These are phyloP conservation scores for Pollenia labialis DNA, from an alignment of 2,888 invertebrate species.

Conservation along the genomic window DNA sequence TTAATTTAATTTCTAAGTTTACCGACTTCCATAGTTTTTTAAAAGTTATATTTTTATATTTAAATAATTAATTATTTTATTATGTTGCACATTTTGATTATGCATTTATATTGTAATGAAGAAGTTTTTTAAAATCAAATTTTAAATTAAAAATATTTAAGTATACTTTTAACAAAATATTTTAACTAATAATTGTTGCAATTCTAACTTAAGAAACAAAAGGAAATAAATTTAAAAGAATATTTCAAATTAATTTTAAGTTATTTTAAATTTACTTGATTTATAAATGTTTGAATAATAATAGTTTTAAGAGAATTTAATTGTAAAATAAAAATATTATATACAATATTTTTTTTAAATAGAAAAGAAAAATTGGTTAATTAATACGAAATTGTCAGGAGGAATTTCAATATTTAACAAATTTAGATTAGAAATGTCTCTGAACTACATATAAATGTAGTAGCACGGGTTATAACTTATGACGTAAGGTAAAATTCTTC, in stretches of 20 bases:
- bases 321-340: conserved; percentile 59
- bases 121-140: conserved; percentile 48
- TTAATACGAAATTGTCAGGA: not conserved
- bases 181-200: conserved; percentile 66
- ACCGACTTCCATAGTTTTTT: conserved; percentile 64
- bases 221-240: conserved; percentile 9
- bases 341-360: conserved; percentile 31
- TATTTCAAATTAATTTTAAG: conserved; percentile 38
- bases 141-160: conserved; percentile 46
- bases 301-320: conserved; percentile 35
- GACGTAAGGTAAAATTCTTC: too few species aligned
- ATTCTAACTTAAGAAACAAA: conserved; percentile 55
- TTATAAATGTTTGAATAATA: conserved; percentile 33
- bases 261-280: conserved; percentile 28
- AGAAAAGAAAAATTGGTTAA: not conserved
- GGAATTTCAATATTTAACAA: too few species aligned
- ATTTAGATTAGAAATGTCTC: too few species aligned
- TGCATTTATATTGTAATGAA: conserved; percentile 66
- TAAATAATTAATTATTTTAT: conserved; percentile 35
- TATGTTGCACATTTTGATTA: conserved; percentile 69
- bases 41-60: conserved; percentile 19
- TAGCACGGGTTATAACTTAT: too few species aligned
- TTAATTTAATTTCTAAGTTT: conserved; percentile 57
- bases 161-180: conserved; percentile 39
- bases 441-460: too few species aligned